phyloP scores from a whole-genome alignment of 92 coral and sea anemone genomes.

The Scolanthus callimorphus region DNA sequence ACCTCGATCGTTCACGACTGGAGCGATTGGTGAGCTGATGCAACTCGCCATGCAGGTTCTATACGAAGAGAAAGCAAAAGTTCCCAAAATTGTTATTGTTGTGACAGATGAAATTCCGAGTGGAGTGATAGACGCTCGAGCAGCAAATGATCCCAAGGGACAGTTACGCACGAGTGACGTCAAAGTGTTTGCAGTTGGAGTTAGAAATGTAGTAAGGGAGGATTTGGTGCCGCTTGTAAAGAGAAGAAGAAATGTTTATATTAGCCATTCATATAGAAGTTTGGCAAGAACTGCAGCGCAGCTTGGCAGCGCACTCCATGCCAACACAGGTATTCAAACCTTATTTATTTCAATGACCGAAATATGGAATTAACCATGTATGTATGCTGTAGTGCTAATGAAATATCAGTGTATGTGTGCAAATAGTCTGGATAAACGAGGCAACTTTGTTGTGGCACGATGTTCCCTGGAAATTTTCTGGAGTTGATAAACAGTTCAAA shows the following conservation, averaged over 20 bases:
- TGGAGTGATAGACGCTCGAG: neutral
- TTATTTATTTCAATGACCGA: too few relatives aligned
- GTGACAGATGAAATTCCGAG: neutral
- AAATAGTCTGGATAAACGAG: too few relatives aligned
- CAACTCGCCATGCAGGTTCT: neutral
- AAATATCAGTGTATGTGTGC: too few relatives aligned
- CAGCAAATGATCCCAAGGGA: neutral
- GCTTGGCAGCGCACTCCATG: neutral
- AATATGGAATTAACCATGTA: too few relatives aligned
- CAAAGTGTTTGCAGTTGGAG: conserved; percentile 2
- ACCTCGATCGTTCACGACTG: neutral
- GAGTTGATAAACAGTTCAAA: too few relatives aligned
- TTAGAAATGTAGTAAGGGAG: neutral
- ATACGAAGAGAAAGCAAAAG: neutral
- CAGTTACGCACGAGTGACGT: neutral
- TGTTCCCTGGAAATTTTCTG: too few relatives aligned
- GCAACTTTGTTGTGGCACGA: too few relatives aligned
- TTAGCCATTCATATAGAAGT: neutral
- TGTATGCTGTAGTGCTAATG: too few relatives aligned
- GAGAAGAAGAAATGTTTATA: conserved; percentile 1
- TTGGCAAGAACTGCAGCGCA: neutral
- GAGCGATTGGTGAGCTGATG: neutral
- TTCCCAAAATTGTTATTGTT: neutral
- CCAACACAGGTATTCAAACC: neutral
- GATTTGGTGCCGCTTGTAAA: neutral